A percentile compares a stretch with the other conserved stretches of the same genome.
phyloP scores from a whole-genome alignment of 2,113 vertebrate genomes.

The Elephantulus edwardii region DNA sequence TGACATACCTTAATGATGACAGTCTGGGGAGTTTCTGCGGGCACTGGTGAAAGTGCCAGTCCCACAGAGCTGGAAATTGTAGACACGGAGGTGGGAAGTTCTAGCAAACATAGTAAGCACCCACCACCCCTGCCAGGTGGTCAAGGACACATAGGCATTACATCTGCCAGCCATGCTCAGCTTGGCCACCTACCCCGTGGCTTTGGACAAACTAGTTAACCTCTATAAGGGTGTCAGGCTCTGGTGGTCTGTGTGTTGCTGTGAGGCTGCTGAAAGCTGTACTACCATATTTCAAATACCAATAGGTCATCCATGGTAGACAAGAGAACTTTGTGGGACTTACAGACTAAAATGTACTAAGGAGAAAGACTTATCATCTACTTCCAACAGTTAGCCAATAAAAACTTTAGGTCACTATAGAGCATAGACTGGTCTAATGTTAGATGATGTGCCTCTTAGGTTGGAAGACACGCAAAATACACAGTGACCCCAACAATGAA shows the following conservation, averaged over 20 bases:
- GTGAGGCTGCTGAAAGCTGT: not conserved
- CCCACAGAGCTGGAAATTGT: not conserved
- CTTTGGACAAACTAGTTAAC: not conserved
- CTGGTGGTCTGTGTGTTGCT: not conserved
- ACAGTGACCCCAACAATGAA: not conserved
- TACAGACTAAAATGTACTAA: not conserved
- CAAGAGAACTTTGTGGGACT: not conserved
- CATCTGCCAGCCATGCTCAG: not conserved
- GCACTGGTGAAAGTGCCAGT: not conserved
- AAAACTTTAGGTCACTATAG: not conserved
- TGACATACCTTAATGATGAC: not conserved
- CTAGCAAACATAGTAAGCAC: not conserved
- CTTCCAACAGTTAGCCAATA: not conserved
- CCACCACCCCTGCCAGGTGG: not conserved
- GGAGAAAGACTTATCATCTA: not conserved
- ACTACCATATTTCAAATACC: not conserved
- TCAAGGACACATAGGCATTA: no score
- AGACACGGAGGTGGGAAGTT: not conserved
- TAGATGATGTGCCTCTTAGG: not conserved
- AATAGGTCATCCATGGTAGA: not conserved
- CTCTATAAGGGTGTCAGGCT: not conserved
- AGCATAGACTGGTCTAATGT: not conserved
- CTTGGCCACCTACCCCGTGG: not conserved
- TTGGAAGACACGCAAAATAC: not conserved
- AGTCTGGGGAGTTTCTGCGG: not conserved